Base-by-base conservation (phyloP, 2,113 vertebrate genomes). In the Callithrix jacchus region DNA sequence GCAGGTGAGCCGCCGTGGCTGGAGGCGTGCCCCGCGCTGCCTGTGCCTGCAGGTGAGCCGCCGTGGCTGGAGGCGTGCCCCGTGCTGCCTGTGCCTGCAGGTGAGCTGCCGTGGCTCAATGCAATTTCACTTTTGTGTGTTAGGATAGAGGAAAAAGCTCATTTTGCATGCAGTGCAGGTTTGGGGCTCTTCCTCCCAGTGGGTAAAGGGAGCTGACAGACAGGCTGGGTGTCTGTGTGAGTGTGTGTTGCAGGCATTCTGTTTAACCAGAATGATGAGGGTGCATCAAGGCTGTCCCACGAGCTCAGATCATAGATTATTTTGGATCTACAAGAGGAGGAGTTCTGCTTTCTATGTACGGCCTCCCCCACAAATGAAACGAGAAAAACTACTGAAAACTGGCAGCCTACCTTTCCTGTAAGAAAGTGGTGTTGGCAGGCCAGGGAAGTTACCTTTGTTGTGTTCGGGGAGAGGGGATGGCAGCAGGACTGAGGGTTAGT, bases 371-470 rank as follows among this genome's bases (percentile, higher is more conserved):
- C 81, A 58, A 17, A 37, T 0, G 32, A n/a, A 45, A 4, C 0
- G 8, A 49, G 80, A 0, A 27, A 20, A 35, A 3, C 20, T 13
- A 27, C 27, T 12, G 6, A 4, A 9, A 14, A 82, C 4, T 0
- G 1, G 13, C 32, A 4, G 7, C 0, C 1, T 2, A 20, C n/a
- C 58, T 66, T 76, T 30, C 61, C 35, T 25, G 88, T 71, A 2
- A 47, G 27, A 8, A 32, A 10, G 20, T 0, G 17, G 49, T 6
- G 10, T 0, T 5, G 45, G 56, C 68, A 66, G 77, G 30, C 1
- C 9, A 21, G 13, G 40, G 3, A 10, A 37, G 10, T 8, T 8
- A 1, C 37, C 82, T 64, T 37, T 18, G 13, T 8, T 79, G 13
- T 52, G 6, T 42, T 7, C 27, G 14, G 14, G 42, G 49, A 10